phyloP scores from a whole-genome alignment of 2,888 invertebrate species.

The Stenodera caucasica region DNA sequence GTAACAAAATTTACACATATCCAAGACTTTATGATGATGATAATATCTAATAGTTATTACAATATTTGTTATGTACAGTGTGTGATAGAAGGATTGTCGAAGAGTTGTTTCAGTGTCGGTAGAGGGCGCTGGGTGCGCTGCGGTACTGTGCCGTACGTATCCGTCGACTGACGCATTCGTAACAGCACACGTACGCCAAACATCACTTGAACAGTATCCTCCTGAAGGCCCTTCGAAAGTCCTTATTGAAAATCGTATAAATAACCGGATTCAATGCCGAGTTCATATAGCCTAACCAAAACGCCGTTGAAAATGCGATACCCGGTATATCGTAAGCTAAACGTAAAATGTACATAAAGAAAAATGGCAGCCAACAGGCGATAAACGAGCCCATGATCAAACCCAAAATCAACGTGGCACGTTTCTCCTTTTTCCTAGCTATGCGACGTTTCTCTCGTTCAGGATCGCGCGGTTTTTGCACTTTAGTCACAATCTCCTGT shows the following conservation, averaged over 20 bases:
- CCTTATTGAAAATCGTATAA: slow-evolving; percentile 97
- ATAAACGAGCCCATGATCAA: slow-evolving; percentile 99
- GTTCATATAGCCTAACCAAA: slow-evolving; percentile 98
- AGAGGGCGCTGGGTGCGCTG: slow-evolving; percentile 63
- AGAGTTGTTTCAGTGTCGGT: slow-evolving; percentile 49
- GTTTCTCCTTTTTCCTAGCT: slow-evolving; percentile 92
- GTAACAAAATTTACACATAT: slow-evolving; percentile 28
- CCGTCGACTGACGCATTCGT: slow-evolving; percentile 69
- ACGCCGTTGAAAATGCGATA: slow-evolving; percentile 87
- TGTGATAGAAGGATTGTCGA: slow-evolving; percentile 43
- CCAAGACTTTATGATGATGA: slow-evolving; percentile 15
- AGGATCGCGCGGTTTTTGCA: slow-evolving; percentile 82
- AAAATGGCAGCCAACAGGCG: slow-evolving; percentile 98
- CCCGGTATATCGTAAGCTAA: slow-evolving; percentile 81
- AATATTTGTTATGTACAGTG: slow-evolving; percentile 21
- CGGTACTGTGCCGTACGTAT: slow-evolving; percentile 65
- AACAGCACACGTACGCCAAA: slow-evolving; percentile 84
- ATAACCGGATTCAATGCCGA: slow-evolving; percentile 94
- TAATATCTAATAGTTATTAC: background rate
- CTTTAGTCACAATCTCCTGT: slow-evolving; percentile 67
- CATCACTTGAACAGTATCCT: slow-evolving; percentile 95
- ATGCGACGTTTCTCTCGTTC: slow-evolving; percentile 91
- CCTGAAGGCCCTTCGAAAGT: slow-evolving; percentile 93
- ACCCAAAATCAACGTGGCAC: slow-evolving; percentile 94
- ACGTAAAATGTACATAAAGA: slow-evolving; percentile 87